Conservation (phyloP, 30 jellyfish, hydroid and myxozoan species). For the Morbakka virulenta region DNA sequence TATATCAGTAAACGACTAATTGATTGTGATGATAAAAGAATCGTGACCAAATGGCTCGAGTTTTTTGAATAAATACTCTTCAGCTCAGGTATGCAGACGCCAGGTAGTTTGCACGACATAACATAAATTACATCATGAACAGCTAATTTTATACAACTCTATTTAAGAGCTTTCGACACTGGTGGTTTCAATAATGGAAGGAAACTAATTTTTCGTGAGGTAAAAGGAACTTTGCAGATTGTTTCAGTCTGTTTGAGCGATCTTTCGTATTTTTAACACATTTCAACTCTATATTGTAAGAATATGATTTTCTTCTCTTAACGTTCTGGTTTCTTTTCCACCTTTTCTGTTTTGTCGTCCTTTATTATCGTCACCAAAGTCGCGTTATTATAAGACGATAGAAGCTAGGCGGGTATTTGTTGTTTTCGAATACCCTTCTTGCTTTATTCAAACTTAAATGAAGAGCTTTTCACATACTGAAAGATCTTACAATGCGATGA, state of each 20-base stretch:
- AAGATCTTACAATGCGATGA: no score
- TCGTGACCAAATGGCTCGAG: no score
- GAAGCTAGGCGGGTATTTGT: conserved; percentile 12
- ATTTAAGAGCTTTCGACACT: conserved; percentile 15
- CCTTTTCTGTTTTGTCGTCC: no score
- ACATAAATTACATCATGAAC: neutral
- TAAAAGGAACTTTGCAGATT: conserved; percentile 8
- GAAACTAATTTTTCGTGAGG: neutral
- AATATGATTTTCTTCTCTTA: conserved; percentile 9
- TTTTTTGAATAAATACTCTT: no score
- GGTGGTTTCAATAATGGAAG: conserved; percentile 32
- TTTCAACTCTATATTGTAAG: conserved; percentile 8
- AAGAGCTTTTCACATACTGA: neutral
- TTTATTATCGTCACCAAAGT: neutral
- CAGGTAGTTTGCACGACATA: conserved; percentile 30
- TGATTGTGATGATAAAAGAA: no score
- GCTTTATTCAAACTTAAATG: conserved; percentile 35
- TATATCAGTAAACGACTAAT: no score
- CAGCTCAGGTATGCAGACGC: no score
- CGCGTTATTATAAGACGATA: neutral
- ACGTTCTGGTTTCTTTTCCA: neutral
- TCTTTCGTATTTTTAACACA: no score
- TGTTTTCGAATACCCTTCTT: conserved; percentile 1
- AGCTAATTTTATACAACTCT: neutral
- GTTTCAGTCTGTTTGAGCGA: neutral